phyloP scores from a whole-genome alignment of 2,888 invertebrate species.

The Homarus gammarus region DNA sequence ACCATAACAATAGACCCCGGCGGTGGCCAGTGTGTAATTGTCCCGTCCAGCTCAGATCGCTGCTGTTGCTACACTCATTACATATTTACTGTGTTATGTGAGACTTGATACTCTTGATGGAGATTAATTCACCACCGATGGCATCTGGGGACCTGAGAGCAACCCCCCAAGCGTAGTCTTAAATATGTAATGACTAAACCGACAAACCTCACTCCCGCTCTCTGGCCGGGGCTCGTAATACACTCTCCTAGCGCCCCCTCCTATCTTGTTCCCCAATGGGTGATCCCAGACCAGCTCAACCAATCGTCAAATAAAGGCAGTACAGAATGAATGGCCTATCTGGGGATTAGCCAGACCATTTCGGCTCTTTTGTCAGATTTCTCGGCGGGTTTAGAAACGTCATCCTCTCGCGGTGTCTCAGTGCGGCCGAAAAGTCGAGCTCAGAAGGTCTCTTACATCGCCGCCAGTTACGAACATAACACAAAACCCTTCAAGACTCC shows the following conservation, averaged over 20 bases:
- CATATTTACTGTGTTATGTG: not conserved
- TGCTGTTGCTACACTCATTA: not conserved
- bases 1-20: too few species aligned
- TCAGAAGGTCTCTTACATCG: too few species aligned
- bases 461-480: too few species aligned
- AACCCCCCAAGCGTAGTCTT: not conserved
- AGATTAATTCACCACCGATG: not conserved
- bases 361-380: not conserved
- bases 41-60: not conserved
- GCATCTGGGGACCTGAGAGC: not conserved
- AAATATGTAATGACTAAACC: not conserved
- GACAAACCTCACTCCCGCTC: not conserved
- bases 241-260: not conserved
- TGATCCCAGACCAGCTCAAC: not conserved
- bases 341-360: not conserved
- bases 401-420: not conserved
- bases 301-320: not conserved
- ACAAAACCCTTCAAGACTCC: too few species aligned
- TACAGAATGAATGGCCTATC: not conserved
- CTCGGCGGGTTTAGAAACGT: not conserved
- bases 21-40: too few species aligned
- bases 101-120: not conserved
- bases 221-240: not conserved
- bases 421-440: too few species aligned
- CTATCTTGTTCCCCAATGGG: not conserved